Evolutionary conservation across 2,113 vertebrate species (phyloP).

Genomic region (Ictidomys tridecemlineatus): DNA sequence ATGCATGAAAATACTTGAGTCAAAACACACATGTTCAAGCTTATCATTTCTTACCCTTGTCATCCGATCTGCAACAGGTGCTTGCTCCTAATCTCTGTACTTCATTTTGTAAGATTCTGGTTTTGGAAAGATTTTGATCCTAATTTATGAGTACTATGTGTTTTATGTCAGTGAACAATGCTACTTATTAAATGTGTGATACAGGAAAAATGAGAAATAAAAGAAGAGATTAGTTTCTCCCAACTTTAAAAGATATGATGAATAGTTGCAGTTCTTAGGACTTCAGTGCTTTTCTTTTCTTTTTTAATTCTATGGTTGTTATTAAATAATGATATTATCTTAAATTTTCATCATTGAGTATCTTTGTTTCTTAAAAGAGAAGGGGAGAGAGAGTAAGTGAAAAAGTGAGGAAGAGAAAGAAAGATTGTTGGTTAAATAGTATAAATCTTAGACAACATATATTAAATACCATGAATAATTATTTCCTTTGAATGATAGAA

Average conservation of each 20-base stretch:
- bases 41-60: not conserved
- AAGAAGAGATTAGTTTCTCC: not conserved
- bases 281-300: not conserved
- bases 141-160: not conserved
- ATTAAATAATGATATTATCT: not conserved
- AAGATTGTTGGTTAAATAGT: not conserved
- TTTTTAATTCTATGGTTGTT: not conserved
- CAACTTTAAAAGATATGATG: not conserved
- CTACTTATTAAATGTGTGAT: not conserved
- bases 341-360: not conserved
- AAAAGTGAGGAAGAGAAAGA: too few relatives aligned
- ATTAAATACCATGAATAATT: not conserved
- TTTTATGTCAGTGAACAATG: not conserved
- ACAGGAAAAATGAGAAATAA: not conserved
- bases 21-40: not conserved
- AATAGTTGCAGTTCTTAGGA: not conserved
- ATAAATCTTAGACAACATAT: not conserved
- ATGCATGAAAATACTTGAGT: not conserved
- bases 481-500: not conserved
- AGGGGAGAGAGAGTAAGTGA: not conserved
- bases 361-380: not conserved
- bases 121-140: not conserved
- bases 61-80: rapidly evolving
- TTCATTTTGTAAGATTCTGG: not conserved
- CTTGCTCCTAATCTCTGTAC: not conserved